Evolutionary conservation across 2,113 vertebrate species (phyloP).

Genomic region (Pandion haliaetus): DNA sequence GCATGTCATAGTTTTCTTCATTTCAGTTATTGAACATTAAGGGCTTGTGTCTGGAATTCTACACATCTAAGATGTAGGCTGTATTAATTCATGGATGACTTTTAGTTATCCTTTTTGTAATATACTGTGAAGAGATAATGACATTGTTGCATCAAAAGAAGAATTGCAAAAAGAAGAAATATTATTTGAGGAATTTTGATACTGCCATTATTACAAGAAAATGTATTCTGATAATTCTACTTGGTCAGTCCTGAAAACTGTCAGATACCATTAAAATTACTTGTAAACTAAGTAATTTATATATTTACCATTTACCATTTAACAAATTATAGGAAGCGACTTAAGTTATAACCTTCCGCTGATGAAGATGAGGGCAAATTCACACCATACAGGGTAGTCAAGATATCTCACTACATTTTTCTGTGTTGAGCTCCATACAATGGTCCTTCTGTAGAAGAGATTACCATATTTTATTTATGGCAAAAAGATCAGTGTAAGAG

Average conservation of each 20-base stretch:
- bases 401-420: neutral
- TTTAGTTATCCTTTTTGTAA: neutral
- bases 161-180: neutral
- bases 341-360: neutral
- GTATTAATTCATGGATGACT: neutral
- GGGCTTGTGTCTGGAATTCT: neutral
- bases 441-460: neutral
- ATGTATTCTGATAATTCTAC: neutral
- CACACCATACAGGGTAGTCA: fast-evolving
- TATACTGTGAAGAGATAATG: neutral
- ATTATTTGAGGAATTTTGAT: neutral
- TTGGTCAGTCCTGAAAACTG: neutral
- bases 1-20: neutral
- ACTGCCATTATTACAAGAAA: neutral
- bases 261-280: neutral
- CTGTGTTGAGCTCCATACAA: neutral
- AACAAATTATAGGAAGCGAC: neutral
- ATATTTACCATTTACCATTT: neutral
- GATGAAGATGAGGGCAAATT: neutral
- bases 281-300: neutral
- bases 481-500: neutral
- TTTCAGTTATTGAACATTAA: neutral
- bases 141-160: neutral
- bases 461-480: neutral
- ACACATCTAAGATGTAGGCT: neutral